These are phyloP conservation scores for Drosophila auraria DNA, from an alignment of 1,140 invertebrate species.

Conservation along the genomic window DNA sequence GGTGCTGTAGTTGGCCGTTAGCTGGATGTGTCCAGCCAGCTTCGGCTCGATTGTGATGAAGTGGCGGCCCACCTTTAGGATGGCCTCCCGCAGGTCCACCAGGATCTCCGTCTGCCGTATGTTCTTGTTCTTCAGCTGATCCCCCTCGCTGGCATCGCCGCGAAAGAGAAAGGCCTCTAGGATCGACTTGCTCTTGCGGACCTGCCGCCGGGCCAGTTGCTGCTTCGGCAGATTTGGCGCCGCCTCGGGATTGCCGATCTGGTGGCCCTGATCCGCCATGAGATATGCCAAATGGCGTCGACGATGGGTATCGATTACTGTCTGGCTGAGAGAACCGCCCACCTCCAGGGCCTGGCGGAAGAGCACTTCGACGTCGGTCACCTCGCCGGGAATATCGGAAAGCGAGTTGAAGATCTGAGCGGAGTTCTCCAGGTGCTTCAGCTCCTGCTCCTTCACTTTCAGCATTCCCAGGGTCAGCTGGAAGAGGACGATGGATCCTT, in stretches of 20 bases:
- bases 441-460: constrained; percentile 95
- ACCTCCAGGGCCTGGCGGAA: constrained; percentile 87
- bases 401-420: constrained; percentile 98
- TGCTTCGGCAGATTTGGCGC: constrained; percentile 96
- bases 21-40: constrained; percentile 88
- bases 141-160: constrained; percentile 88
- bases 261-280: constrained; percentile 96
- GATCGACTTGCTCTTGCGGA: constrained; percentile 96
- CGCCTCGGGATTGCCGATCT: constrained; percentile 95
- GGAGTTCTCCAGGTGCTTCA: constrained; percentile 94
- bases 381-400: constrained; percentile 96
- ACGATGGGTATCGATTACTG: constrained; percentile 95
- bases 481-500: constrained; percentile 98
- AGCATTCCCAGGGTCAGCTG: constrained; percentile 98
- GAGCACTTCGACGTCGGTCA: constrained; percentile 94
- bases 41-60: constrained; percentile 85
- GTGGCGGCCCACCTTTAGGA: constrained; percentile 88
- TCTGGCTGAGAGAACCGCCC: constrained; percentile 91
- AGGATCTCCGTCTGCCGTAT: constrained; percentile 97
- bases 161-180: constrained; percentile 94
- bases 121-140: constrained; percentile 97
- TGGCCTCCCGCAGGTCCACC: constrained; percentile 98
- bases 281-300: constrained; percentile 96
- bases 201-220: constrained; percentile 92
- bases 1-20: constrained; percentile 97